Evolutionary conservation across 1,140 invertebrate genomes (phyloP).

Genomic region (Thaumatotibia leucotreta): DNA sequence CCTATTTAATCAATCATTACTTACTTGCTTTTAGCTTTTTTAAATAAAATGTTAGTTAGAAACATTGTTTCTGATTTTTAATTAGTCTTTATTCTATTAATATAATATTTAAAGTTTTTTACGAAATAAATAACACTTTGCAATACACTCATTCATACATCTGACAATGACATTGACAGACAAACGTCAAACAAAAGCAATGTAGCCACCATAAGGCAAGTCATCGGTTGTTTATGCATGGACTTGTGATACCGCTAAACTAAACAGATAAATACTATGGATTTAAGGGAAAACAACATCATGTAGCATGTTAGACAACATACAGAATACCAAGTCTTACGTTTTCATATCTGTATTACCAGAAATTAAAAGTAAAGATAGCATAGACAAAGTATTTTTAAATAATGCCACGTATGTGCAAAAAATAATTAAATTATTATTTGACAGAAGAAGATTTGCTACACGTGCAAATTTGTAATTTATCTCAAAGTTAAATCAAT

Average conservation of each 20-base stretch:
- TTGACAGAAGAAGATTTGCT: constrained; percentile 6
- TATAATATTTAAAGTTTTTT: neutral
- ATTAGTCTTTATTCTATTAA: neutral
- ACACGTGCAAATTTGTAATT: constrained; percentile 4
- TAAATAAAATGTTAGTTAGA: constrained; percentile 60
- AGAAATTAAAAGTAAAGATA: neutral
- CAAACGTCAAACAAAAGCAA: neutral
- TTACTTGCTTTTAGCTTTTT: constrained; percentile 72
- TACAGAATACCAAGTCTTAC: neutral
- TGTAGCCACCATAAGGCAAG: neutral
- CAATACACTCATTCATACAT: neutral
- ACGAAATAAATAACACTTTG: neutral
- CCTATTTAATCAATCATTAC: constrained; percentile 9
- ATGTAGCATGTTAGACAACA: neutral
- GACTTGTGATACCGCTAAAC: constrained; percentile 1
- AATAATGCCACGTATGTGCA: constrained; percentile 12
- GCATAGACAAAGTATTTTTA: constrained; percentile 9
- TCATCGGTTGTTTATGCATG: neutral
- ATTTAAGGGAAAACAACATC: neutral
- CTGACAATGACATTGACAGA: neutral
- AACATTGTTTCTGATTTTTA: constrained; percentile 44
- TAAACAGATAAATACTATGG: constrained; percentile 16
- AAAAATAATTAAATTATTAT: constrained; percentile 12
- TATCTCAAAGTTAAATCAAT: neutral
- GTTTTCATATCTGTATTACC: neutral